Evolutionary conservation across 37 sponge, comb jelly and placozoan genomes (phyloP), one percentile per base, ranked within the genome.

Genomic region (Chondrosia reniformis): DNA sequence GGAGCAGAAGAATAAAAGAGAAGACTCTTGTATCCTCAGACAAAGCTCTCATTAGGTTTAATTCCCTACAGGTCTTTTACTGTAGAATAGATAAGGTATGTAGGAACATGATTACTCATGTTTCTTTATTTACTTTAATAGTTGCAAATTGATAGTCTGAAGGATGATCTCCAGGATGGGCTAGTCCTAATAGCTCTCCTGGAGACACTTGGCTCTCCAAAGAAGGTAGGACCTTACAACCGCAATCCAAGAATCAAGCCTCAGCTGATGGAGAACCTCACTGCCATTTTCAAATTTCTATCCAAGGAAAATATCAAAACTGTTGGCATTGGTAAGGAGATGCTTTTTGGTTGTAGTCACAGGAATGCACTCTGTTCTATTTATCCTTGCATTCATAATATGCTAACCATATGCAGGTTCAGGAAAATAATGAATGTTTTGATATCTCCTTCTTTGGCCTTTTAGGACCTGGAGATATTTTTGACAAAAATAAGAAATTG

Each of bases 401-500:
- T 49, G 15, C 12, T 17, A 49, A 49, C 54, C 17, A 19, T 49
- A 12, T 19, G 17, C 54, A 49, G 17, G 54, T 49, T 49, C 15
- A 49, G 15, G 17, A 49, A 49, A 17, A 49, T 17, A 12, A 19
- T n/a, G 22, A 19, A 5, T 31, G 61, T 33, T 19, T 28, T 55
- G 13, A 32, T 42, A 5, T 46, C 8, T 15, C 59, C 28, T 33
- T 59, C 7, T 65, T 0, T 37, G 33, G 34, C 3, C 30, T 17
- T 31, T 36, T 62, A 91, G 93, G 89, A 22, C 83, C 86, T 66
- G 91, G 84, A 46, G 94, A 97, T 44, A 91, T 97, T 49, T 81
- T 84, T 75, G 92, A 88, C n/a, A 89, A 87, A 0, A 97, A 97
- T 79, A 55, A 91, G 43, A 97, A 97, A 76, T 88, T 97, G 33